phyloP scores from a whole-genome alignment of 2,797 vertebrate genomes.

The Schizopygopsis malacanthus region DNA sequence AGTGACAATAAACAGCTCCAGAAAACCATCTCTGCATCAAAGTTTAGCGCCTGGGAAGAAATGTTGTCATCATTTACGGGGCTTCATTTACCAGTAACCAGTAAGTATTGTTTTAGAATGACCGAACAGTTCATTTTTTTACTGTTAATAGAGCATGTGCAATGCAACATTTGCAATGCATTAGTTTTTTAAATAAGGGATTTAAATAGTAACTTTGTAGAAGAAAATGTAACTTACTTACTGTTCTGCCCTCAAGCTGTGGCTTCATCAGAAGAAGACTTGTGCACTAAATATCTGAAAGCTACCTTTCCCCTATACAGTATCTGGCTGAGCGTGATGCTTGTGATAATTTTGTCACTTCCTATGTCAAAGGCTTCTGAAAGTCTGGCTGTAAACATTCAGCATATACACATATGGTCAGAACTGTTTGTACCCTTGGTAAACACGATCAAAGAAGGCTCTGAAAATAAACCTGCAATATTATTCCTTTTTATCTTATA shows the following conservation, averaged over 20 bases:
- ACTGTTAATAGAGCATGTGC: not conserved
- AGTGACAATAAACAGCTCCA: not conserved
- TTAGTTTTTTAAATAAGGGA: not conserved
- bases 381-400: not conserved
- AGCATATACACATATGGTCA: not conserved
- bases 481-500: too few species aligned
- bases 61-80: not conserved
- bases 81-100: too few species aligned
- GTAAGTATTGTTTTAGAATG: not conserved
- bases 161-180: not conserved
- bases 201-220: not conserved
- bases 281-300: not conserved
- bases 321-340: not conserved
- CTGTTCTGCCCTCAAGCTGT: not conserved
- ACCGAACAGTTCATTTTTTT: not conserved
- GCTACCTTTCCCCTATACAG: not conserved
- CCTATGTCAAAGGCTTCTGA: too few species aligned
- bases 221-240: not conserved
- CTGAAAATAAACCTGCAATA: too few species aligned
- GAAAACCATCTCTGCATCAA: conserved; percentile 16
- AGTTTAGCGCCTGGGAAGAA: not conserved
- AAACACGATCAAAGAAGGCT: too few species aligned
- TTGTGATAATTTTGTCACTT: not conserved
- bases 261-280: not conserved
- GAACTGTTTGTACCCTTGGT: too few species aligned